These are phyloP conservation scores for Hirtodrosophila duncani DNA, from an alignment of 2,888 invertebrate genomes.

Conservation along the genomic window DNA sequence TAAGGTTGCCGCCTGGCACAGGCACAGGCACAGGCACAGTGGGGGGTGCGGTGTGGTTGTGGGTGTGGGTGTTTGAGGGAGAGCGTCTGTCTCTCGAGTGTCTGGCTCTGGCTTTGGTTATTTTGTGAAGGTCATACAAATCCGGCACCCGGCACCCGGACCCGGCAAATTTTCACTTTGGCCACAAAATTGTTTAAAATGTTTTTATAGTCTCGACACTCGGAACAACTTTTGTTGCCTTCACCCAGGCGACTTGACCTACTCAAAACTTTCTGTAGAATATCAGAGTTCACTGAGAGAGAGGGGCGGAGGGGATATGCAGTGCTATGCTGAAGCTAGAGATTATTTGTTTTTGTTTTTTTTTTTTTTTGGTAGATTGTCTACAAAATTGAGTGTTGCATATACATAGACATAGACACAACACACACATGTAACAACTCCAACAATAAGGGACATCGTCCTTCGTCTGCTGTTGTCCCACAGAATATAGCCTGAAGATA, in stretches of 20 bases:
- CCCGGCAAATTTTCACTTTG: constrained; percentile 12
- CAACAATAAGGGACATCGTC: too few relatives aligned
- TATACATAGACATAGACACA: too few relatives aligned
- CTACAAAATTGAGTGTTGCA: too few relatives aligned
- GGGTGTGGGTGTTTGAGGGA: background rate
- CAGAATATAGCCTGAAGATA: too few relatives aligned
- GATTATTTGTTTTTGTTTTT: constrained; percentile 5
- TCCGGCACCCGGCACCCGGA: too few relatives aligned
- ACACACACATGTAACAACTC: too few relatives aligned
- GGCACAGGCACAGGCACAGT: too few relatives aligned
- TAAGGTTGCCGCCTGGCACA: too few relatives aligned
- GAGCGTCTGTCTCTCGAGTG: background rate
- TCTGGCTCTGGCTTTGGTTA: background rate
- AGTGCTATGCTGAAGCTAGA: background rate
- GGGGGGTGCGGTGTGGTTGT: background rate
- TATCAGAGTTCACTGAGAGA: too few relatives aligned
- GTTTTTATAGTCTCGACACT: constrained; percentile 35
- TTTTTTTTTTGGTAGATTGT: background rate
- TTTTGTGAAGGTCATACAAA: constrained; percentile 36
- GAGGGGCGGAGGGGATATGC: too few relatives aligned
- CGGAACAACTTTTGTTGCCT: constrained; percentile 49
- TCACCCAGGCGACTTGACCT: constrained; percentile 56
- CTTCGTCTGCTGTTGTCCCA: too few relatives aligned
- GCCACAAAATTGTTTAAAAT: constrained; percentile 29
- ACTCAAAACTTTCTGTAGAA: constrained; percentile 21